These are phyloP conservation scores for Labeo catla DNA, from an alignment of 2,113 vertebrate genomes.

Conservation along the genomic window DNA sequence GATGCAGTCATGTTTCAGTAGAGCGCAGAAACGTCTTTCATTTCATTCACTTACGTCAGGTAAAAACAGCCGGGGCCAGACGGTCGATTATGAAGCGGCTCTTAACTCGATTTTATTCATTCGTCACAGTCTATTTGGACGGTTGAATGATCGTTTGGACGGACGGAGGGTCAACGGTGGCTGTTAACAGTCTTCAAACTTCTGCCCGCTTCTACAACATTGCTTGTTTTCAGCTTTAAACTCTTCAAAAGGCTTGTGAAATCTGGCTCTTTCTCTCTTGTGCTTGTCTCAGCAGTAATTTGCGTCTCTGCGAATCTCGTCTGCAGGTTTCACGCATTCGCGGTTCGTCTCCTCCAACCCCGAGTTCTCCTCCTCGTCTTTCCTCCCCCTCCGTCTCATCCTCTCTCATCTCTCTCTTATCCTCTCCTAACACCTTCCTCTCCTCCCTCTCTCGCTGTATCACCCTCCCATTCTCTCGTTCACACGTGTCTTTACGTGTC, in stretches of 20 bases:
- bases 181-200: not conserved
- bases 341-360: not conserved
- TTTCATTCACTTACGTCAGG: slow-evolving; percentile 10
- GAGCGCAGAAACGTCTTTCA: not conserved
- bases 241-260: not conserved
- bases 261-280: not conserved
- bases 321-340: slow-evolving; percentile 13
- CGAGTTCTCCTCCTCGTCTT: not conserved
- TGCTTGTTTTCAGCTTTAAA: slow-evolving; percentile 14
- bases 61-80: not conserved
- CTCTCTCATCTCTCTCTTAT: slow-evolving; percentile 8
- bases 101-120: not conserved
- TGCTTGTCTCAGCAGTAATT: slow-evolving; percentile 48
- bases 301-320: slow-evolving; percentile 10
- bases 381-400: not conserved
- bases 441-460: not conserved
- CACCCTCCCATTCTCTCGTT: not conserved
- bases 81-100: not conserved
- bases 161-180: not conserved
- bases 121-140: slow-evolving; percentile 5
- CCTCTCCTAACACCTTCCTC: not conserved
- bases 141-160: not conserved
- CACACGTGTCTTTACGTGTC: not conserved
- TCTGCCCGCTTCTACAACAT: not conserved
- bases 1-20: no score